These are phyloP conservation scores for Platerodrilus igneus DNA, from an alignment of 2,888 invertebrate species.

Conservation along the genomic window DNA sequence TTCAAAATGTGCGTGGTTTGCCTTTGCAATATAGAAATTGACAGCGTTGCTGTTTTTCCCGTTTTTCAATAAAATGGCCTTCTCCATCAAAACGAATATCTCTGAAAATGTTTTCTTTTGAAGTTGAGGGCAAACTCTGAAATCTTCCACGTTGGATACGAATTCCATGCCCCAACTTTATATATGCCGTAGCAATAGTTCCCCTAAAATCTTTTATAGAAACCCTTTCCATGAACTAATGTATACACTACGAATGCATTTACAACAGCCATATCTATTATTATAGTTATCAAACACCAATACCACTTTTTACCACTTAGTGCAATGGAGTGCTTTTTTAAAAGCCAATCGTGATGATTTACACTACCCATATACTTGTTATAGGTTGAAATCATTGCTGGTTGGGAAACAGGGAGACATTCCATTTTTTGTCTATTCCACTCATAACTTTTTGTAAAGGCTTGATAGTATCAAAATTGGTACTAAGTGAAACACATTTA, in stretches of 20 bases:
- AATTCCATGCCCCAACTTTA: not conserved
- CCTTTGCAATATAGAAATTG: not conserved
- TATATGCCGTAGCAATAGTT: not conserved
- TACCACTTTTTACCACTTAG: slow-evolving; percentile 7
- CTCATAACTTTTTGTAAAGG: not conserved
- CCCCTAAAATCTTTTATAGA: not conserved
- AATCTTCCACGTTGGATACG: not conserved
- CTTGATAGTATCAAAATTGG: not conserved
- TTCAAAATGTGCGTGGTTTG: not conserved
- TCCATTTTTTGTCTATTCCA: slow-evolving; percentile 1
- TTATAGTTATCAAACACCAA: slow-evolving; percentile 1
- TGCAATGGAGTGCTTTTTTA: too few relatives aligned
- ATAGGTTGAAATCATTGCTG: not conserved
- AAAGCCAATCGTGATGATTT: slow-evolving; percentile 3
- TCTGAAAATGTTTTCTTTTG: not conserved
- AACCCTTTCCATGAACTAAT: not conserved
- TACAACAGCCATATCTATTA: not conserved
- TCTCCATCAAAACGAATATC: not conserved
- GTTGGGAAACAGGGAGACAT: too few relatives aligned
- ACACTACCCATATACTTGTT: slow-evolving; percentile 1
- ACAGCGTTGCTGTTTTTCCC: not conserved
- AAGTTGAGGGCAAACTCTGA: not conserved
- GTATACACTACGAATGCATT: not conserved
- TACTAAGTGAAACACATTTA: slow-evolving; percentile 12
- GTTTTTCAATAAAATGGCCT: not conserved